Base-by-base conservation (phyloP, 2,888 invertebrate genomes). In the Seira ritae region DNA sequence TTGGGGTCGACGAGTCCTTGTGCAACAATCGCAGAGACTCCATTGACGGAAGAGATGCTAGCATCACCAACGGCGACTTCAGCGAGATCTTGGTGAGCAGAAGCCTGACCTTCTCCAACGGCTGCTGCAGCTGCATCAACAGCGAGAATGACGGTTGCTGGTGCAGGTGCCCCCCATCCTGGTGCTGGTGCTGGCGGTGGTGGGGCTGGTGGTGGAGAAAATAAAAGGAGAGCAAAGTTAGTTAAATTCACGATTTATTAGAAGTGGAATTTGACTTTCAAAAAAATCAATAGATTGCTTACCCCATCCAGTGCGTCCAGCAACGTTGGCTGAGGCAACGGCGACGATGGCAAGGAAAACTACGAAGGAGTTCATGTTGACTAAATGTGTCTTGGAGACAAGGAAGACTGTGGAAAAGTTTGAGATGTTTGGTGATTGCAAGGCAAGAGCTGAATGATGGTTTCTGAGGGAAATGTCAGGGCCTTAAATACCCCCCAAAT, bases 301-400 rank as follows among this genome's bases (percentile, higher is more conserved):
- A 78, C 78, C 66, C 78, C 78, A 78, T 10, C 77, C 77, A 37
- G 12, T 23, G 23, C 67, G 75, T 66, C 74, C 66, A 46, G 68
- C 60, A 17, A 62, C 76, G n/a, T 65, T 24, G 55, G 67, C 23
- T 19, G 65, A 23, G 20, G 65, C 67, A 37, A 73, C 68, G 22
- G 79, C 72, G 68, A 79, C 67, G 68, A 73, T 55, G 60, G 72
- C 37, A 67, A 72, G 50, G 65, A 79, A 67, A 79, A 79, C 22
- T n/a, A 70, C 66, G 60, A 72, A 79, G 24, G 79, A 17, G 70
- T 73, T 79, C 79, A 79, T 79, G 72, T 24, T 79, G 10, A 12
- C 12, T 66, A 15, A 23, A 20, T 22, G 20, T 24, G 23, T 23
- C 24, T 67, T 46, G 22, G 8, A 22, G 22, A 70, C 70, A 4